Evolutionary conservation across 2,113 vertebrate genomes (phyloP).

Genomic region (Tenebrosternarchus preto): DNA sequence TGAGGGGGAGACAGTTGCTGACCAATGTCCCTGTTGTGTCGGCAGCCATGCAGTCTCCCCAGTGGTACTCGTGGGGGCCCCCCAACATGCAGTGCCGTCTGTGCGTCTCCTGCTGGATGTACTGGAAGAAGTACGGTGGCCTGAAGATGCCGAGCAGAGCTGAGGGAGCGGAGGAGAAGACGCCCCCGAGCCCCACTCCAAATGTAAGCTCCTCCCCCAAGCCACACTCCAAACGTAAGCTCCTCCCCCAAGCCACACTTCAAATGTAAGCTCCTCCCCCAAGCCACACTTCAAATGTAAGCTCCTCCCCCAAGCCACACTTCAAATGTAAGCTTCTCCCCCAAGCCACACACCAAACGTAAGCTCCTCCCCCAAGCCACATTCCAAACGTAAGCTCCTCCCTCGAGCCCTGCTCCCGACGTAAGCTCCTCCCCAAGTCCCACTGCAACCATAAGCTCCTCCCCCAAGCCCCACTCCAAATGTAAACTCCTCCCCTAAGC

Average conservation of each 20-base stretch:
- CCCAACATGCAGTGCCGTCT: constrained; percentile 97
- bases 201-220: constrained; percentile 78
- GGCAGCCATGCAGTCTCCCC: constrained; percentile 90
- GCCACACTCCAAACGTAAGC: constrained; percentile 81
- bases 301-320: constrained; percentile 70
- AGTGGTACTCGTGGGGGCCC: constrained; percentile 99
- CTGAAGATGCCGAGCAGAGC: constrained; percentile 96
- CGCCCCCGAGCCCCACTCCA: constrained; percentile 82
- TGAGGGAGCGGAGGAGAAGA: constrained; percentile 83
- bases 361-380: constrained; percentile 72
- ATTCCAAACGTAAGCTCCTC: constrained; percentile 72
- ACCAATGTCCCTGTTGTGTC: constrained; percentile 32
- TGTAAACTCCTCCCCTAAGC: too few relatives aligned
- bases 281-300: constrained; percentile 79
- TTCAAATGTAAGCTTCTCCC: constrained; percentile 72
- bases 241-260: constrained; percentile 69
- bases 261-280: constrained; percentile 76
- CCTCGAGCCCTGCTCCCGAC: too few relatives aligned
- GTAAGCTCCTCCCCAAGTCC: too few relatives aligned
- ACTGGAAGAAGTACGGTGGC: constrained; percentile 98
- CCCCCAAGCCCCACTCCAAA: too few relatives aligned
- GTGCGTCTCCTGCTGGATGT: constrained; percentile 96
- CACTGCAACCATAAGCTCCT: too few relatives aligned
- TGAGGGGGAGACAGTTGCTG: not conserved
- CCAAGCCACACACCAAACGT: constrained; percentile 79